Conservation (phyloP, 2,888 invertebrate genomes). For the Smittia sp. region DNA sequence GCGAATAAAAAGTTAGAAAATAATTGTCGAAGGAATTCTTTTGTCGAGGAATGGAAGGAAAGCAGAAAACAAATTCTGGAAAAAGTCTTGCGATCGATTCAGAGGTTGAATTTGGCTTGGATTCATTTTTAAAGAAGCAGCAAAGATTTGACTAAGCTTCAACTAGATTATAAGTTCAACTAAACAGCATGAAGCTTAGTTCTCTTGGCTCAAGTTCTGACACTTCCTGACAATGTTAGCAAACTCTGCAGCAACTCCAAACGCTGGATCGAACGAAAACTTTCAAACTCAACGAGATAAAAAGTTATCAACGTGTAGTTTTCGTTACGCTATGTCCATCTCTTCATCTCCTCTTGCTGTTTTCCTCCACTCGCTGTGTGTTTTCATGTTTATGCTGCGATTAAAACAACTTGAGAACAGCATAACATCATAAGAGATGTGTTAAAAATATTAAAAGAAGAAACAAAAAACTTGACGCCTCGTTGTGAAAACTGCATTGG, state of each 20-base stretch:
- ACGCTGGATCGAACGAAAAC: neutral
- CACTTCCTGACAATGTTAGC: too few species aligned
- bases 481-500: conserved; percentile 26
- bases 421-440: conserved; percentile 39
- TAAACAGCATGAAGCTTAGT: too few species aligned
- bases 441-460: conserved; percentile 34
- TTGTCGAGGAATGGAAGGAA: neutral
- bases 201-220: too few species aligned
- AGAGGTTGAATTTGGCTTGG: too few species aligned
- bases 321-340: conserved; percentile 17
- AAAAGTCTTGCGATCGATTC: too few species aligned
- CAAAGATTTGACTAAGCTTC: too few species aligned
- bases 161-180: too few species aligned
- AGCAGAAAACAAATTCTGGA: neutral
- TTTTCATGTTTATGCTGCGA: conserved; percentile 39
- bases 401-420: conserved; percentile 33
- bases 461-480: conserved; percentile 40
- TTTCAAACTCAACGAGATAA: neutral
- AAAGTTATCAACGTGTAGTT: neutral
- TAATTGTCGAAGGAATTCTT: neutral
- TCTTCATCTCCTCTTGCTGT: neutral
- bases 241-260: too few species aligned
- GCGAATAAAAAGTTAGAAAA: neutral
- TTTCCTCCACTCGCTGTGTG: neutral
- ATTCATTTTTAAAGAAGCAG: too few species aligned